Percentiles rank a stretch among this genome's conserved stretches.
Conservation (phyloP, 2,797 vertebrate species). For the Odontamblyopus lacepedii region DNA sequence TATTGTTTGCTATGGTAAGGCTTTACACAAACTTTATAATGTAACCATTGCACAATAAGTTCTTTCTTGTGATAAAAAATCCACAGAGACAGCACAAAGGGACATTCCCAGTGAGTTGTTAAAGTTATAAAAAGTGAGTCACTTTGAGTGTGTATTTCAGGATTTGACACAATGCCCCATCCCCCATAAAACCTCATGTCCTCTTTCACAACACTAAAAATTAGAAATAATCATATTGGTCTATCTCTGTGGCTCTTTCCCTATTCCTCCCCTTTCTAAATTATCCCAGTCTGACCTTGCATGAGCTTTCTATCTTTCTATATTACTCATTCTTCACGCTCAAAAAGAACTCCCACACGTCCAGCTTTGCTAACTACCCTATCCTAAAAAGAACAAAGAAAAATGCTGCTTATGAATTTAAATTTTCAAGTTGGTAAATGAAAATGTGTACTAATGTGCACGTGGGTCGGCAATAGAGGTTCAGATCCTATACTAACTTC, state of each 20-base stretch:
- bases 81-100: background rate
- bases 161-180: background rate
- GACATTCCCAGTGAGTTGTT: background rate
- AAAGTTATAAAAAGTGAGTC: background rate
- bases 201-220: background rate
- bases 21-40: background rate
- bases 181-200: background rate
- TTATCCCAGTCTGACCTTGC: background rate
- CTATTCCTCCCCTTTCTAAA: background rate
- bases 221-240: background rate
- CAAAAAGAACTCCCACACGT: no score
- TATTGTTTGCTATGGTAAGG: background rate
- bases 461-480: background rate
- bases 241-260: background rate
- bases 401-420: background rate
- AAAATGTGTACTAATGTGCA: background rate
- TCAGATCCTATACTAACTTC: background rate
- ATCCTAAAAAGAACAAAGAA: no score
- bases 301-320: no score
- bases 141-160: background rate
- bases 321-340: no score
- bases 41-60: background rate
- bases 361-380: no score
- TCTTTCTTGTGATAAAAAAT: background rate
- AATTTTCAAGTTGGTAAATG: background rate